Percentiles rank a stretch among this genome's conserved stretches.
phyloP scores from a whole-genome alignment of 2,888 invertebrate genomes.

The Lingula anatina region DNA sequence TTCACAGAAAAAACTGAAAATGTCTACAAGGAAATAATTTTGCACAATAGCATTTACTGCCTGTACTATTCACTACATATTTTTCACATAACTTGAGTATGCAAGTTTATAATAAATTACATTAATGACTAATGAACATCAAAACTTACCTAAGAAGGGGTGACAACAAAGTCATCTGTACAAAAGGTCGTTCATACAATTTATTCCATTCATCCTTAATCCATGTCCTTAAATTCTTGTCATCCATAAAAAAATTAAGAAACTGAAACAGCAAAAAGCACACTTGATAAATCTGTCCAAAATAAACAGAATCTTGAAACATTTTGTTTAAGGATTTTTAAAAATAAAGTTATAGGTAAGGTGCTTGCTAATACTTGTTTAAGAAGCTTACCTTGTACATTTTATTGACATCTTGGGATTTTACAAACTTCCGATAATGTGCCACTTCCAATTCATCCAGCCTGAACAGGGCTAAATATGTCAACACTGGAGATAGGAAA shows the following conservation, averaged over 20 bases:
- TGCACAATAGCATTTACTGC: too few relatives aligned
- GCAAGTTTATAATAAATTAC: too few relatives aligned
- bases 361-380: not conserved
- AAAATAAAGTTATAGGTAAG: not conserved
- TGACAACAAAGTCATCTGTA: conserved; percentile 37
- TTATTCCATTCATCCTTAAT: conserved; percentile 48
- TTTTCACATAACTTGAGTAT: too few relatives aligned
- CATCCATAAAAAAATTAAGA: conserved; percentile 41
- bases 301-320: too few relatives aligned
- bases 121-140: too few relatives aligned
- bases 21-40: too few relatives aligned
- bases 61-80: too few relatives aligned
- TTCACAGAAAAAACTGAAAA: too few relatives aligned
- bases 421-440: conserved; percentile 40
- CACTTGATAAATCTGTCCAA: too few relatives aligned
- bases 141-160: conserved; percentile 38
- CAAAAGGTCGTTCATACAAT: conserved; percentile 42
- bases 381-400: conserved; percentile 45
- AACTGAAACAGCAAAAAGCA: conserved; percentile 34
- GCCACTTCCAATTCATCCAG: conserved; percentile 45
- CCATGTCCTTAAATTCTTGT: conserved; percentile 43
- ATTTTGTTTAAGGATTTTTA: too few relatives aligned
- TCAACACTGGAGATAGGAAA: conserved; percentile 33
- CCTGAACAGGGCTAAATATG: conserved; percentile 44
- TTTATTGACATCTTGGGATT: conserved; percentile 37